These are phyloP conservation scores for Muscicapa comitata DNA, from an alignment of 2,797 vertebrate species.

Conservation along the genomic window DNA sequence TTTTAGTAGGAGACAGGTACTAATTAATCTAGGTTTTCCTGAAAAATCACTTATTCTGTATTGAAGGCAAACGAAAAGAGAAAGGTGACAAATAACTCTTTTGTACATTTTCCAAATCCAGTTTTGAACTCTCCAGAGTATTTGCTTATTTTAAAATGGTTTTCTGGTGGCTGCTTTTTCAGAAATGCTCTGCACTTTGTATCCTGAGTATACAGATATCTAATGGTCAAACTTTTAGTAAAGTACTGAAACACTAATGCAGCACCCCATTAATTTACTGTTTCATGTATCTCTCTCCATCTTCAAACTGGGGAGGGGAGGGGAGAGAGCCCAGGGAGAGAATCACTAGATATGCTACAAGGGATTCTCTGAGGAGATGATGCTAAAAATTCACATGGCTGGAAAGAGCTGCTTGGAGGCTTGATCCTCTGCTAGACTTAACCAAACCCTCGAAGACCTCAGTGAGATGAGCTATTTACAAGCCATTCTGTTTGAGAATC, in stretches of 20 bases:
- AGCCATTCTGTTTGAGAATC: background rate
- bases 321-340: background rate
- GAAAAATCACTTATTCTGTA: background rate
- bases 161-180: background rate
- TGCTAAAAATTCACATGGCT: background rate
- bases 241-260: background rate
- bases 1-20: background rate
- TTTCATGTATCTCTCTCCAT: background rate
- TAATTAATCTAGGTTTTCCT: background rate
- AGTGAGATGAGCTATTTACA: background rate
- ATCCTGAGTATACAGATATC: background rate
- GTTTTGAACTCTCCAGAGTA: background rate
- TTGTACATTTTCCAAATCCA: background rate
- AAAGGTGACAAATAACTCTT: background rate
- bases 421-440: background rate
- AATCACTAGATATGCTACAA: background rate
- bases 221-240: background rate
- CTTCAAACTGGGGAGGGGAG: background rate
- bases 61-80: background rate
- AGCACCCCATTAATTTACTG: background rate
- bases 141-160: background rate
- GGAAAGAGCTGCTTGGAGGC: background rate
- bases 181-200: background rate
- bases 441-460: background rate
- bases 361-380: background rate